These are phyloP conservation scores for Sciaenops ocellatus DNA, from an alignment of 2,797 vertebrate genomes.

Conservation along the genomic window DNA sequence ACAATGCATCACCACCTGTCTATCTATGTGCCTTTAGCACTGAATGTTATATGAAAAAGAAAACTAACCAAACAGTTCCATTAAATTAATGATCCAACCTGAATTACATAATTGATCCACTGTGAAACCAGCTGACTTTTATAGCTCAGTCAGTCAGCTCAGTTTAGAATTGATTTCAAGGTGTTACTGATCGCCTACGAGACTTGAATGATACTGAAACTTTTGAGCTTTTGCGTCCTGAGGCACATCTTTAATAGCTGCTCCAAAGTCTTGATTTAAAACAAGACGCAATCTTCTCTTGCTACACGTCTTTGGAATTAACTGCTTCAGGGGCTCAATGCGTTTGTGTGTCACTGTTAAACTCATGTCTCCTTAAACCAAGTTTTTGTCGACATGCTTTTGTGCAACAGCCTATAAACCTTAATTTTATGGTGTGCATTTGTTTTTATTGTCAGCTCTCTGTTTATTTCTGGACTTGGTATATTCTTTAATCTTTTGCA, in stretches of 20 bases:
- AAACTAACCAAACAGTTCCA: not conserved
- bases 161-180: constrained; percentile 9
- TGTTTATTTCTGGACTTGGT: constrained; percentile 3
- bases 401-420: not conserved
- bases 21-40: not conserved
- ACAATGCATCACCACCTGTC: not conserved
- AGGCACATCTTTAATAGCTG: constrained; percentile 24
- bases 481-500: not conserved
- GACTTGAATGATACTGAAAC: not conserved
- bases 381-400: not conserved
- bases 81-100: constrained; percentile 12
- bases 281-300: constrained; percentile 11
- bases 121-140: constrained; percentile 25
- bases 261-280: constrained; percentile 26
- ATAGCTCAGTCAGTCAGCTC: not conserved
- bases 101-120: constrained; percentile 5
- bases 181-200: constrained; percentile 11
- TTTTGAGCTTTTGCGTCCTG: not conserved
- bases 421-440: constrained; percentile 6
- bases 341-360: constrained; percentile 9
- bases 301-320: constrained; percentile 23
- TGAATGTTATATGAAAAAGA: not conserved
- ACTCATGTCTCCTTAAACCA: not conserved
- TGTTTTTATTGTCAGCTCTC: constrained; percentile 7
- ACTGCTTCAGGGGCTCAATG: constrained; percentile 10